phyloP scores from a whole-genome alignment of 2,113 vertebrate species.

The Brachypteracias leptosomus region DNA sequence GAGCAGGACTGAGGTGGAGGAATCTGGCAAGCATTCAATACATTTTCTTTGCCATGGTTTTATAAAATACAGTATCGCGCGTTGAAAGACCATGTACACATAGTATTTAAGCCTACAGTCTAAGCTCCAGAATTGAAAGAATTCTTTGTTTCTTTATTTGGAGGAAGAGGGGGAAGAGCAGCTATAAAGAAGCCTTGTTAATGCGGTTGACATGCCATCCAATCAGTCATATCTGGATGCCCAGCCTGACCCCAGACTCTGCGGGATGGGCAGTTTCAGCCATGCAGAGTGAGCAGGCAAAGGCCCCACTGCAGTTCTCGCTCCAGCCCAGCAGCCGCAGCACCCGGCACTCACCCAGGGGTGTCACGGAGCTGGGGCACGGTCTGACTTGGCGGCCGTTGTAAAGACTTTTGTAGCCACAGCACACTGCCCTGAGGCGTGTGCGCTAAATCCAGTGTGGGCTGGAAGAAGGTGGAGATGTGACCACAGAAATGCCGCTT shows the following conservation, averaged over 20 bases:
- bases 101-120: neutral
- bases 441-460: neutral
- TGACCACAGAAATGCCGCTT: neutral
- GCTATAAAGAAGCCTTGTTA: neutral
- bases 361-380: neutral
- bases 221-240: neutral
- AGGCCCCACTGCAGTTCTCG: rapidly evolving
- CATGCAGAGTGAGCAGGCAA: neutral
- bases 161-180: neutral
- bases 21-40: neutral
- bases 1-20: constrained; percentile 1
- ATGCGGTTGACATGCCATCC: neutral
- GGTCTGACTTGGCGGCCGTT: rapidly evolving
- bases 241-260: neutral
- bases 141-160: neutral
- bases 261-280: neutral
- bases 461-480: neutral
- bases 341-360: rapidly evolving
- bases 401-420: neutral
- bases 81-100: neutral
- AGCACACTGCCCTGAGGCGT: rapidly evolving
- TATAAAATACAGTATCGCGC: neutral
- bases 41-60: neutral
- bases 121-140: neutral
- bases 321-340: neutral